A percentile compares a stretch with the other conserved stretches of the same genome.
Evolutionary conservation across 2,113 vertebrate species (phyloP).

Genomic region (Verasper variegatus): DNA sequence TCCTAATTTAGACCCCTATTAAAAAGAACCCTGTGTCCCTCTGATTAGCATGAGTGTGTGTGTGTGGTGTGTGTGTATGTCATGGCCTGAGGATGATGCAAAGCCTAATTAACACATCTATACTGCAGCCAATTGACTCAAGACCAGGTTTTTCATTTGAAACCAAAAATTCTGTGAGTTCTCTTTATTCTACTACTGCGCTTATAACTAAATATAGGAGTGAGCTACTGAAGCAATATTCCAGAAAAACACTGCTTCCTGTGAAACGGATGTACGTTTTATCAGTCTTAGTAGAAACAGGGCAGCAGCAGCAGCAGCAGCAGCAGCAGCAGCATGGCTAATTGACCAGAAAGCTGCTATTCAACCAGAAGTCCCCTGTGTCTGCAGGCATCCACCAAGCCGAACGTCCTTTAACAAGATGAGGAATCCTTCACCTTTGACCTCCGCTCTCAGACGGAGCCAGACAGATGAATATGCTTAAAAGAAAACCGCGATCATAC

Average conservation of each 20-base stretch:
- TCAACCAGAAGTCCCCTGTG: conserved; percentile 12
- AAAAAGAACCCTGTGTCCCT: conserved; percentile 66
- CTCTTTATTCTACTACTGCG: background rate
- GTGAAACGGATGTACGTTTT: background rate
- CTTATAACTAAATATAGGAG: too few relatives aligned
- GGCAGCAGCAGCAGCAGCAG: background rate
- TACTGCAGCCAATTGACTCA: conserved; percentile 24
- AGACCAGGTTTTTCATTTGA: background rate
- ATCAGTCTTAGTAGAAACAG: background rate
- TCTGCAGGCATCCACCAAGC: conserved; percentile 9
- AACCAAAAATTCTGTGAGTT: background rate
- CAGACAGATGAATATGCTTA: background rate
- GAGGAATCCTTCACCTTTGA: conserved; percentile 22
- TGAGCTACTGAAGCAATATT: too few relatives aligned
- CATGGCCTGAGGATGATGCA: conserved; percentile 39
- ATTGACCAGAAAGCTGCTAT: conserved; percentile 14
- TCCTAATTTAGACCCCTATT: conserved; percentile 60
- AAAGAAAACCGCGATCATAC: background rate
- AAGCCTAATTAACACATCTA: conserved; percentile 60
- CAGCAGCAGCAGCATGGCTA: background rate
- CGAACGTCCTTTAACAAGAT: conserved; percentile 16
- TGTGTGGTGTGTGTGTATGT: conserved; percentile 7
- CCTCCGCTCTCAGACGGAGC: background rate
- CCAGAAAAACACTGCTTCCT: background rate
- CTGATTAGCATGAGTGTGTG: conserved; percentile 56